A percentile compares a stretch with the other conserved stretches of the same genome.
Conservation (phyloP, 2,113 vertebrate species). For the Brachypodius melanocephalos region DNA sequence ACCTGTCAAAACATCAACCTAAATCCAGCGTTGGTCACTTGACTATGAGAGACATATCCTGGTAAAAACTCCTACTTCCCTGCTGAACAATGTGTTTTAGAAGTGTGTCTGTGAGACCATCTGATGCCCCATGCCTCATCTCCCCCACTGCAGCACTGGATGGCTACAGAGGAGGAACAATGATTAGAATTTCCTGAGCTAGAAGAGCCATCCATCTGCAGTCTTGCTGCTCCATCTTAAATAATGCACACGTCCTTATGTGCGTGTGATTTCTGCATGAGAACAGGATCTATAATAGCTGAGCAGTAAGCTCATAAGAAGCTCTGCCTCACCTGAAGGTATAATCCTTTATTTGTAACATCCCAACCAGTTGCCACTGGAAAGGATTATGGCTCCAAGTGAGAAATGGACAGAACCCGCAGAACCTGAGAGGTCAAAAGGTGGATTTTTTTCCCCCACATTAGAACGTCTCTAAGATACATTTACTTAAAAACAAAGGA, state of each 20-base stretch:
- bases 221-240: not conserved
- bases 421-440: not conserved
- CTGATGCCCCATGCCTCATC: not conserved
- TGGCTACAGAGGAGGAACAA: not conserved
- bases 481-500: not conserved
- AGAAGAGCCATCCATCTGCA: not conserved
- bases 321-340: constrained; percentile 25
- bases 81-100: not conserved
- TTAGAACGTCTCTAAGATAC: not conserved
- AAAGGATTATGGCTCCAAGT: constrained; percentile 37
- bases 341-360: constrained; percentile 40
- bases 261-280: not conserved
- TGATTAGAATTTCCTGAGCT: not conserved
- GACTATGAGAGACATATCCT: not conserved
- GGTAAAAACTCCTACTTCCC: not conserved
- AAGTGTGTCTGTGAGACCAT: not conserved
- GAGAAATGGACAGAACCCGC: not conserved
- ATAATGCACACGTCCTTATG: not conserved
- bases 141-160: not conserved
- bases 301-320: not conserved
- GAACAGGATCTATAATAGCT: not conserved
- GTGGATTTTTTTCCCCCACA: not conserved
- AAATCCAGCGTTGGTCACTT: not conserved
- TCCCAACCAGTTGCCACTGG: not conserved
- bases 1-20: not conserved